phyloP scores from a whole-genome alignment of 1,140 invertebrate genomes.

The Coelopa frigida region DNA sequence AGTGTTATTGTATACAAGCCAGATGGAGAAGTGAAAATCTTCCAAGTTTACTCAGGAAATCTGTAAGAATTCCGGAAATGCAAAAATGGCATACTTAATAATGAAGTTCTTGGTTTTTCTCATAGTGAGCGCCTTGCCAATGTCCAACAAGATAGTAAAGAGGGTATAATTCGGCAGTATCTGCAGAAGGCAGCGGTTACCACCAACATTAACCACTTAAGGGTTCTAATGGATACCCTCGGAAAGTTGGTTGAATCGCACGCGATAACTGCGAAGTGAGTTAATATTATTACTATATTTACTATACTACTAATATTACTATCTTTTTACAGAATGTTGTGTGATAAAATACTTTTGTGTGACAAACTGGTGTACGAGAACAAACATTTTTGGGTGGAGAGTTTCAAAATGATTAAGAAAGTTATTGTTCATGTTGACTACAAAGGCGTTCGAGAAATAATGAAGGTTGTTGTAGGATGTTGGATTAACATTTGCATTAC shows the following conservation, averaged over 20 bases:
- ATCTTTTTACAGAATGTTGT: slow-evolving; percentile 62
- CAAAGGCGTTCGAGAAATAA: slow-evolving; percentile 86
- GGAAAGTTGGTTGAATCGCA: slow-evolving; percentile 64
- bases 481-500: neutral
- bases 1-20: slow-evolving; percentile 70
- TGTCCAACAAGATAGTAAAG: slow-evolving; percentile 60
- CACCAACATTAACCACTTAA: slow-evolving; percentile 62
- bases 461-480: slow-evolving; percentile 58
- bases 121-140: slow-evolving; percentile 46
- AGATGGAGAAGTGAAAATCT: slow-evolving; percentile 59
- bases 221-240: slow-evolving; percentile 63
- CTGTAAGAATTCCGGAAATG: slow-evolving; percentile 24
- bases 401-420: slow-evolving; percentile 75
- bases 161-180: slow-evolving; percentile 63
- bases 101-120: neutral
- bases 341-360: slow-evolving; percentile 72
- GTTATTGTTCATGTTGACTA: slow-evolving; percentile 90
- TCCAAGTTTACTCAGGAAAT: slow-evolving; percentile 56
- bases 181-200: slow-evolving; percentile 59
- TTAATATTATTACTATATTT: too few species aligned
- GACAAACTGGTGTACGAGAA: slow-evolving; percentile 72
- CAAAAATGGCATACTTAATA: too few species aligned
- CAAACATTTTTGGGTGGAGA: slow-evolving; percentile 79
- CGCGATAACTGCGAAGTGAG: slow-evolving; percentile 40
- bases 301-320: neutral